A percentile compares a stretch with the other conserved stretches of the same genome.
These are phyloP conservation scores for Perizoma affinitatum DNA, from an alignment of 2,888 invertebrate genomes.

Conservation along the genomic window DNA sequence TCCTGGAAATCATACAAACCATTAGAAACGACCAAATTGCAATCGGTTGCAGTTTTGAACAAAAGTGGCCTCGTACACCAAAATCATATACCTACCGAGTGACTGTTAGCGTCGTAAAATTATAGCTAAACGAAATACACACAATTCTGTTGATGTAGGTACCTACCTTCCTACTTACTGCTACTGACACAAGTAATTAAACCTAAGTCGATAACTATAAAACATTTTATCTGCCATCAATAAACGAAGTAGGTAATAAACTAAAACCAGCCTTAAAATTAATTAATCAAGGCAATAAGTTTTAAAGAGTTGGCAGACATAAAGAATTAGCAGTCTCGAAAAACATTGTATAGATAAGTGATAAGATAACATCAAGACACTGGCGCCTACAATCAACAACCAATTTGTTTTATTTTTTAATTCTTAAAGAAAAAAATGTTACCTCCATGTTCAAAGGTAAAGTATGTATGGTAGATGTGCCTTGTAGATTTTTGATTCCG, in stretches of 20 bases:
- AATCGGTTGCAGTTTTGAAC: too few relatives aligned
- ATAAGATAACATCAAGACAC: conserved; percentile 44
- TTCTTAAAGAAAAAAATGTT: conserved; percentile 11
- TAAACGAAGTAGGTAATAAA: conserved; percentile 30
- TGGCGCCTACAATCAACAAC: conserved; percentile 43
- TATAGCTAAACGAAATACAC: too few relatives aligned
- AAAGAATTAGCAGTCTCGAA: conserved; percentile 44
- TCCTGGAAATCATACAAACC: too few relatives aligned
- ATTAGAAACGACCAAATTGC: too few relatives aligned
- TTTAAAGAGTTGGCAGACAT: conserved; percentile 38
- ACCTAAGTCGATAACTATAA: conserved; percentile 16
- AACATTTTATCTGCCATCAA: conserved; percentile 15
- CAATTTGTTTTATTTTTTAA: conserved; percentile 37
- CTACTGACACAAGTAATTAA: conserved; percentile 3
- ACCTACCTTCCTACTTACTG: not conserved
- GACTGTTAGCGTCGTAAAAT: too few relatives aligned
- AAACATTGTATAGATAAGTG: conserved; percentile 41
- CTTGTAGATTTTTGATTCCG: conserved; percentile 10
- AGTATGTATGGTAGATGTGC: conserved; percentile 8
- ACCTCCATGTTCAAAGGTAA: conserved; percentile 6
- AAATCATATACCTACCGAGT: too few relatives aligned
- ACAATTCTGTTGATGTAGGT: too few relatives aligned
- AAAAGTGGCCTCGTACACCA: too few relatives aligned
- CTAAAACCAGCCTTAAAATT: conserved; percentile 29
- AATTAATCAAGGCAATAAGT: conserved; percentile 39